Evolutionary conservation across 2,888 invertebrate genomes (phyloP), one percentile per base, ranked within the genome.

Genomic region (Patella caerulea): DNA sequence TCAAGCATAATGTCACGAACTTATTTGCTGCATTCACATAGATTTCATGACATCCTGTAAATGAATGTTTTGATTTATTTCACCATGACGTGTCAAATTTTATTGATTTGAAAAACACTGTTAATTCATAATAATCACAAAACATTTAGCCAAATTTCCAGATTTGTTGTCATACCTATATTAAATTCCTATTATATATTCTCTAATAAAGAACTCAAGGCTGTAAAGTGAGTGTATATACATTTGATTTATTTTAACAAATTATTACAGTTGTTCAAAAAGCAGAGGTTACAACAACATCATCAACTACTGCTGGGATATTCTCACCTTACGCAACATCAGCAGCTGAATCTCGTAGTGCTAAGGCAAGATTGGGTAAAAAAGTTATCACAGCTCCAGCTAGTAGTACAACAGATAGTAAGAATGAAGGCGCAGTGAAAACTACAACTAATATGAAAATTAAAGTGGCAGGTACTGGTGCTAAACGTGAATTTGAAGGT

Each of bases 241-340:
- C 5, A 14, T 76, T 53, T 14, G n/a, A n/a, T 72, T 17, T 52
- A 17, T 29, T 29, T 29, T 17, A 29, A 17, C 29, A 24, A 24
- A 19, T 55, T 73, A 70, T 24, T 70, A 19, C 73, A 83, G 83
- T 79, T n/a, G 77, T 83, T 53, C 83, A 83, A 65, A 83, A 79
- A 69, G 72, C 80, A 19, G 83, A 83, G 73, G 78, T 83, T 24
- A 78, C 83, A 4, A 82, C 82, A 75, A 79, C 80, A 71, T 78
- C 71, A 65, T 78, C 72, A 69, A 14, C 75, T 29, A 75, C 75
- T 3, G 75, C 72, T 15, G 77, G 73, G 17, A 78, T 73, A 12
- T 69, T 79, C 24, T 74, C 79, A 1, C 75, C 77, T 45, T 78
- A 79, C 69, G 78, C 77, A 53, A 75, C 73, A 11, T 65, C 69